These are phyloP conservation scores for Parazoanthus darwini DNA, from an alignment of 92 coral and sea anemone genomes.

Conservation along the genomic window DNA sequence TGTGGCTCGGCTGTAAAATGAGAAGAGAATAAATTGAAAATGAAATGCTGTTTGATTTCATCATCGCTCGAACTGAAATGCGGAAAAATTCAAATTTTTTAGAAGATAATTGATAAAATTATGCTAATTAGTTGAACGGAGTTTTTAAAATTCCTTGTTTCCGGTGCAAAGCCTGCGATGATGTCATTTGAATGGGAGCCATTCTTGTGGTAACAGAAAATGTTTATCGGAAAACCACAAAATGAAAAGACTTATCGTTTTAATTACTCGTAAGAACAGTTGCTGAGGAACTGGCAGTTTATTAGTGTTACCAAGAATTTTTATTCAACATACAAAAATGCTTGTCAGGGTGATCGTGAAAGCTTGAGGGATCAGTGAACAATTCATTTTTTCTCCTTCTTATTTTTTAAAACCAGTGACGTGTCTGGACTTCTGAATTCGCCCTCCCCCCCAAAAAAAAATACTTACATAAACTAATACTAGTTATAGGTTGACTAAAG, in stretches of 20 bases:
- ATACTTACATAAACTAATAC: too few relatives aligned
- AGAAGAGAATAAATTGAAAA: background rate
- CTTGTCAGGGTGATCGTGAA: too few relatives aligned
- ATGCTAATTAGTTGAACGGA: slow-evolving; percentile 27
- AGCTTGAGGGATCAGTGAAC: too few relatives aligned
- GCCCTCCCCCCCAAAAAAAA: too few relatives aligned
- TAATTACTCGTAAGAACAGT: background rate
- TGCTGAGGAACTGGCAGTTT: background rate
- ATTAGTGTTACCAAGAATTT: too few relatives aligned
- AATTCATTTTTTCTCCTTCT: too few relatives aligned
- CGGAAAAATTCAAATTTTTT: slow-evolving; percentile 18
- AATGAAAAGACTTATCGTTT: slow-evolving; percentile 13
- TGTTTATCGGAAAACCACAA: slow-evolving; percentile 26
- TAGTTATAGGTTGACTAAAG: too few relatives aligned
- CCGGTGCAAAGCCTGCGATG: slow-evolving; percentile 11
- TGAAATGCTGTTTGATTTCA: background rate
- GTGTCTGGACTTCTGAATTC: too few relatives aligned
- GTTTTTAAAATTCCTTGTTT: background rate
- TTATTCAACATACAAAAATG: too few relatives aligned
- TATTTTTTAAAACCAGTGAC: too few relatives aligned
- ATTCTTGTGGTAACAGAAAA: background rate
- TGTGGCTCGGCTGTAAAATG: background rate
- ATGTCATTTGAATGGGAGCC: background rate
- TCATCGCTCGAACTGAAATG: background rate
- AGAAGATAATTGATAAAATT: slow-evolving; percentile 12